Evolutionary conservation across 1,140 invertebrate genomes (phyloP).

Genomic region (Saccostrea glomerata): DNA sequence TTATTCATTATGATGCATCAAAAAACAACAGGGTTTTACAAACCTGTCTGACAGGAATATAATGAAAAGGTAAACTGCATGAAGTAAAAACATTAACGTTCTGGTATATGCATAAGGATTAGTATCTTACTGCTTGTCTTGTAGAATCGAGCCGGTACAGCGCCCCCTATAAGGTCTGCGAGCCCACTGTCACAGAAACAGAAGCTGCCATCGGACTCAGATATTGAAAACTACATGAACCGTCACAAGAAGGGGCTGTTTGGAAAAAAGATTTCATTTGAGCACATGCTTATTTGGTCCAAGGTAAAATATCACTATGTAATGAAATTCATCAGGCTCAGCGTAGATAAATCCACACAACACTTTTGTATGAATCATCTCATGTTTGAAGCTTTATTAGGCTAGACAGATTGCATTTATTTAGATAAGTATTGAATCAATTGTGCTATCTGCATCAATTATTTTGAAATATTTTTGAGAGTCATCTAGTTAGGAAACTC

Average conservation of each 20-base stretch:
- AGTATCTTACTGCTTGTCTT: not conserved
- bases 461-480: not conserved
- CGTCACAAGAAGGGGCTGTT: slow-evolving; percentile 93
- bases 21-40: not conserved
- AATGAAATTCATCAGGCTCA: not conserved
- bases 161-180: slow-evolving; percentile 61
- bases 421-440: not conserved
- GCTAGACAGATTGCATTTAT: not conserved
- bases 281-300: slow-evolving; percentile 96
- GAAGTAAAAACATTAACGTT: not conserved
- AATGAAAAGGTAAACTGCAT: not conserved
- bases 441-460: not conserved
- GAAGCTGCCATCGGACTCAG: slow-evolving; percentile 79
- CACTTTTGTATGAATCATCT: not conserved
- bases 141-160: slow-evolving; percentile 66
- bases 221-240: slow-evolving; percentile 95
- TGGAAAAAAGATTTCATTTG: slow-evolving; percentile 89
- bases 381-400: not conserved
- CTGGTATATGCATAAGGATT: not conserved
- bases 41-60: not conserved
- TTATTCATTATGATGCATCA: not conserved
- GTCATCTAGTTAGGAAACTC: not conserved
- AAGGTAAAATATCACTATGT: slow-evolving; percentile 81
- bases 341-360: too few relatives aligned
- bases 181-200: slow-evolving; percentile 69